Evolutionary conservation across 2,797 vertebrate species (phyloP).

Genomic region (Emydoidea blandingii): DNA sequence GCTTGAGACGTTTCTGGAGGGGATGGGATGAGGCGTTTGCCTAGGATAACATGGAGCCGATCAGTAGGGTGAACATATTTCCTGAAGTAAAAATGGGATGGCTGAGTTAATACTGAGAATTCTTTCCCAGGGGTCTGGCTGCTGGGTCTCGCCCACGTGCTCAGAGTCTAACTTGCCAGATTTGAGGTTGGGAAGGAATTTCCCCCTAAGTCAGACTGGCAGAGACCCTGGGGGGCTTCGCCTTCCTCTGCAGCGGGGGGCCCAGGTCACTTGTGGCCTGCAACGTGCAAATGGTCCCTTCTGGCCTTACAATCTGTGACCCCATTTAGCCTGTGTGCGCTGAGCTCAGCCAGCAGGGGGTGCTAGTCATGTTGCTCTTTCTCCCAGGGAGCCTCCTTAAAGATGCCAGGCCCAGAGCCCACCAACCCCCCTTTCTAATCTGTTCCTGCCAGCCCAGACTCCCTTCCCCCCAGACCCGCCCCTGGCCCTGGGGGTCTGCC

Average conservation of each 20-base stretch:
- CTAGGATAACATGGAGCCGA: background rate
- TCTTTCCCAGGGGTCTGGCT: background rate
- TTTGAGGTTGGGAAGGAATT: background rate
- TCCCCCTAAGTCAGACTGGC: background rate
- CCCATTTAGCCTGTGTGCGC: background rate
- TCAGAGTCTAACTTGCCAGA: background rate
- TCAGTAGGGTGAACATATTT: no score
- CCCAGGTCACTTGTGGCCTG: background rate
- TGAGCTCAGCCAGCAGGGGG: background rate
- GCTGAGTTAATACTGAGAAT: no score
- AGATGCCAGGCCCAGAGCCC: background rate
- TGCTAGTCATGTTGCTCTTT: background rate
- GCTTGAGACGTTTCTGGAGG: background rate
- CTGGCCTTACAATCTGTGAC: background rate
- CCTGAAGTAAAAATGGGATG: no score
- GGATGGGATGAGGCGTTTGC: no score
- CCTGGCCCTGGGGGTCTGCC: background rate
- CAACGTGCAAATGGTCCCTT: background rate
- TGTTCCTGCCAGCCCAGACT: constrained; percentile 7
- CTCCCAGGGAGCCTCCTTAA: background rate
- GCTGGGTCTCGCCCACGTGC: background rate
- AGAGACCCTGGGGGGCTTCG: background rate
- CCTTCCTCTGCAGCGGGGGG: no score
- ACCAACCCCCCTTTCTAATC: background rate
- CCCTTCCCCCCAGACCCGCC: background rate